Evolutionary conservation across 1,140 invertebrate genomes (phyloP), one percentile per base, ranked within the genome.

Genomic region (Habropoda laboriosa): DNA sequence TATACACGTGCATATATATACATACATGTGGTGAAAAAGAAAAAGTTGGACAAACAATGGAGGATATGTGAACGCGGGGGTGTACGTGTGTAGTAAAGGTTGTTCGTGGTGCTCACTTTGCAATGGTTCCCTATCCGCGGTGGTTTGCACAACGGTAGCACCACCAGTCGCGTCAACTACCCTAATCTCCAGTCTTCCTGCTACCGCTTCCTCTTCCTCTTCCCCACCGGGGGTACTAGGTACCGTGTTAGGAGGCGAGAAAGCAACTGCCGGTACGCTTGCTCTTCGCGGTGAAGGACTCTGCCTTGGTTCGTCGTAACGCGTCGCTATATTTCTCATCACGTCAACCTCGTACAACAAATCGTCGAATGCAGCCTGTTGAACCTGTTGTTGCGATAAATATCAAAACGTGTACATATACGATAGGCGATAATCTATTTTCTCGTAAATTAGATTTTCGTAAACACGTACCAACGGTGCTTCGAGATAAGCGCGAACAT

Each of bases 321-420:
- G 90, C 10, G 92, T 92, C 10, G 94, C 95, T 18, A 98, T 94
- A 89, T 97, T 97, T 57, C 97, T 93, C 94, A 96, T 96, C 30
- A 98, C 95, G 91, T 98, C 97, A 57, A 98, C 95, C 74, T 96
- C 94, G 92, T 97, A 98, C 0, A 96, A 93, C 80, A 95, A 94
- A 90, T 97, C 96, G 89, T 97, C 97, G 91, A 98, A 97, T 16
- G 96, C 95, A 30, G 97, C 97, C 92, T 97, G 96, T 90, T 97
- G 97, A 35, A 97, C 86, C 94, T 94, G 61, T 49, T 24, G 24
- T n/a, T 60, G 0, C 8, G 3, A 58, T 57, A 32, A 2, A 8
- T 32, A 8, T 32, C 30, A 3, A 18, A 7, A 60, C 3, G 27
- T 35, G 27, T 42, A 42, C 40, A 12, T 42, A 42, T 42, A 42